Conservation (phyloP, 2,113 vertebrate species). For the Paedocypris sp. region DNA sequence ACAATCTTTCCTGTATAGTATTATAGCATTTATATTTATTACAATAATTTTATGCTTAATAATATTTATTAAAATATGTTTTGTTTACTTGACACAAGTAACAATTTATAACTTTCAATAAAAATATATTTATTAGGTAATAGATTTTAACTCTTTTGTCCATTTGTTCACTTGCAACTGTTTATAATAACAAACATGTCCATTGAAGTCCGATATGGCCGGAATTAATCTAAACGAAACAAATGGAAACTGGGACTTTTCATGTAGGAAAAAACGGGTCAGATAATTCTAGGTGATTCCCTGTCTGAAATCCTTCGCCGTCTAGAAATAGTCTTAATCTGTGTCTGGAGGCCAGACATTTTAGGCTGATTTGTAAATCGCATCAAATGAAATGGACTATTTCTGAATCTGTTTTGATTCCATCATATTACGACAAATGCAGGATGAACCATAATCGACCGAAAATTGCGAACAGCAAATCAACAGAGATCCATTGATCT, state of each 20-base stretch:
- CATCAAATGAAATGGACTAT: background rate
- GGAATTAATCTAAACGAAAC: too few species aligned
- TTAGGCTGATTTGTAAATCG: background rate
- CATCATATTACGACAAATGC: background rate
- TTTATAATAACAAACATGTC: too few species aligned
- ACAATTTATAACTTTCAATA: too few species aligned
- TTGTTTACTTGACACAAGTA: too few species aligned
- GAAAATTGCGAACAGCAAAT: background rate
- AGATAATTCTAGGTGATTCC: background rate
- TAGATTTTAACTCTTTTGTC: too few species aligned
- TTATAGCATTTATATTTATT: too few species aligned
- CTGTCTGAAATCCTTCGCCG: background rate
- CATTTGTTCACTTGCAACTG: background rate
- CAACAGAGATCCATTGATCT: background rate
- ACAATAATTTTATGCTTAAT: too few species aligned
- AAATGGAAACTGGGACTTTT: too few species aligned
- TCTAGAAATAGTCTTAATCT: conserved; percentile 1
- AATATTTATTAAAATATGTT: too few species aligned
- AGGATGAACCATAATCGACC: background rate
- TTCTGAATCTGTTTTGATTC: conserved; percentile 10
- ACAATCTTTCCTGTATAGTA: background rate
- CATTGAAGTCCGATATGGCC: too few species aligned
- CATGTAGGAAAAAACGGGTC: conserved; percentile 2
- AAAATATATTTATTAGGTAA: too few species aligned
- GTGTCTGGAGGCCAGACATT: background rate